Evolutionary conservation across 2,888 invertebrate species (phyloP).

Genomic region (Pammene fasciana): DNA sequence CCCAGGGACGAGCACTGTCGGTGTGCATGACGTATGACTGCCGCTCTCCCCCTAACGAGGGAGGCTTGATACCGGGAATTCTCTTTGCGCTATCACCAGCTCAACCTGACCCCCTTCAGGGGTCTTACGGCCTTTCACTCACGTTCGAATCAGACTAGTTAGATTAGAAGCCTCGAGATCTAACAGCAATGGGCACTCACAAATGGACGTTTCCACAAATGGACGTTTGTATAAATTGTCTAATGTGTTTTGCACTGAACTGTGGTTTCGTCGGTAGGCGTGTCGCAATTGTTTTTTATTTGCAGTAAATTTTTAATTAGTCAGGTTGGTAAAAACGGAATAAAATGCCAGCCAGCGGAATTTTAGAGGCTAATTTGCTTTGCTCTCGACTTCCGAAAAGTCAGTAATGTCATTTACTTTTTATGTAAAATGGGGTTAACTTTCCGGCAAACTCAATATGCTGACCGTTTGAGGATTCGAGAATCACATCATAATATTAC

Average conservation of each 20-base stretch:
- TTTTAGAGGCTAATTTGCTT: conserved; percentile 36
- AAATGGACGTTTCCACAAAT: conserved; percentile 58
- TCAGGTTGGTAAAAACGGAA: conserved; percentile 41
- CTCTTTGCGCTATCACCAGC: conserved; percentile 50
- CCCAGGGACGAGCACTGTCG: conserved; percentile 52
- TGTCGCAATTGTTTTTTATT: conserved; percentile 53
- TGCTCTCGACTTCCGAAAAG: conserved; percentile 29
- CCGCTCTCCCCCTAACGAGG: conserved; percentile 51
- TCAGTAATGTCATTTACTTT: conserved; percentile 23
- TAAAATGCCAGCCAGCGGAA: conserved; percentile 26
- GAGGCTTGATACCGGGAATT: conserved; percentile 52
- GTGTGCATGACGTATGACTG: conserved; percentile 59
- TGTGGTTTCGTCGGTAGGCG: conserved; percentile 50
- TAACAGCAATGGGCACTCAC: conserved; percentile 40
- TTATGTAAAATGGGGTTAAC: conserved; percentile 29
- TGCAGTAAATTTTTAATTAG: conserved; percentile 58
- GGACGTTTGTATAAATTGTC: conserved; percentile 58
- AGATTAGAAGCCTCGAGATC: conserved; percentile 29
- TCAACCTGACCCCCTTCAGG: conserved; percentile 46
- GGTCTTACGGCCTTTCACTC: conserved; percentile 3
- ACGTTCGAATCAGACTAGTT: conserved; percentile 16
- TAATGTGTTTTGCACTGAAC: conserved; percentile 56
- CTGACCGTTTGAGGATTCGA: background rate
- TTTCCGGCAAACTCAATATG: conserved; percentile 17
- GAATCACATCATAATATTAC: background rate